These are phyloP conservation scores for Styela plicata DNA, from an alignment of 23 tunicate species.

Conservation along the genomic window DNA sequence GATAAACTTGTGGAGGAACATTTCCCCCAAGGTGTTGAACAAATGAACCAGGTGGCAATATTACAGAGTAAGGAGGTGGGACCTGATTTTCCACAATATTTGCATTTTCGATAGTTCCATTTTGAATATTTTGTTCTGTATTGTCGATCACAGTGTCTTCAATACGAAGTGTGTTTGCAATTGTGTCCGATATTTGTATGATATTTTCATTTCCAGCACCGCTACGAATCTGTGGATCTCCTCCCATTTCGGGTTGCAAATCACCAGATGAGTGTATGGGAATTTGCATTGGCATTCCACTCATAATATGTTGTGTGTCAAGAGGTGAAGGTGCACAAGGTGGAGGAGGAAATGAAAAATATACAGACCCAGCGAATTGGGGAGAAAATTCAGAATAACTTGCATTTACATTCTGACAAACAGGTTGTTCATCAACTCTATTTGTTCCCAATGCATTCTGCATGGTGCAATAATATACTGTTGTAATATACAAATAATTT, in stretches of 20 bases:
- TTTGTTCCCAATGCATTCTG: not conserved
- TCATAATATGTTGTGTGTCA: not conserved
- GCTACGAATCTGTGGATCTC: not conserved
- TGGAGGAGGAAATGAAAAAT: not conserved
- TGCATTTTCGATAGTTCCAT: not conserved
- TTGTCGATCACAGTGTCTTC: no score
- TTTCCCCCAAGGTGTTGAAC: conserved; percentile 10
- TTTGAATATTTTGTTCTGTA: not conserved
- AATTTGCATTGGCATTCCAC: not conserved
- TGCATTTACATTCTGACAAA: not conserved
- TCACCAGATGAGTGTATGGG: not conserved
- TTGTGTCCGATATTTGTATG: not conserved
- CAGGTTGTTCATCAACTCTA: not conserved
- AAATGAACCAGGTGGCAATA: conserved; percentile 15
- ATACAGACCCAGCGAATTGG: not conserved
- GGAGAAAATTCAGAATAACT: not conserved
- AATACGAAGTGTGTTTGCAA: not conserved
- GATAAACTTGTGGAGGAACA: conserved; percentile 6
- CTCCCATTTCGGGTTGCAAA: not conserved
- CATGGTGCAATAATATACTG: no score
- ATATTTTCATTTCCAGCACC: not conserved
- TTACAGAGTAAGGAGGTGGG: conserved; percentile 9
- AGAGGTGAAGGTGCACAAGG: not conserved
- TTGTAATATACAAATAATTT: no score
- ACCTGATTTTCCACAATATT: not conserved